Evolutionary conservation across 2,888 invertebrate species (phyloP).

Genomic region (Cosmia trapezina): DNA sequence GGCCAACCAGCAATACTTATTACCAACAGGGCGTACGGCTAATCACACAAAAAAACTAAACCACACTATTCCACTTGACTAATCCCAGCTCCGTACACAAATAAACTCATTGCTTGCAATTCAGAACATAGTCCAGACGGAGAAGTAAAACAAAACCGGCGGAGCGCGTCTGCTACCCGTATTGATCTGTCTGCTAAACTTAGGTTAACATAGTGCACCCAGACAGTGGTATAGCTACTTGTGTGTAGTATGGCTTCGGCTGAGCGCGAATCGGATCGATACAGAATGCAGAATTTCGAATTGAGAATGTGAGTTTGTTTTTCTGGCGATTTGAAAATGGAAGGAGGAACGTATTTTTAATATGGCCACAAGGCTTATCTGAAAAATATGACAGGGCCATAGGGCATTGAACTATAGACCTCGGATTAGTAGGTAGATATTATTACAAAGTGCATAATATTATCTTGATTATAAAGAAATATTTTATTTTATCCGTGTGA

Average conservation of each 20-base stretch:
- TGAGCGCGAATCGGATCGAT: conserved; percentile 40
- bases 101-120: conserved; percentile 60
- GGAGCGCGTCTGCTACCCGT: conserved; percentile 62
- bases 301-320: conserved; percentile 27
- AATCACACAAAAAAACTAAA: conserved; percentile 36
- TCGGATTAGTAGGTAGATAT: neutral
- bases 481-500: conserved; percentile 19
- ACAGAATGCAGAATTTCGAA: conserved; percentile 31
- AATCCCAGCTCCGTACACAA: conserved; percentile 52
- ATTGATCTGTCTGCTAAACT: conserved; percentile 65
- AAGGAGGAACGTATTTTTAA: neutral
- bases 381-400: neutral
- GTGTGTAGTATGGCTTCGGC: conserved; percentile 21
- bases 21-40: neutral
- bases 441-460: conserved; percentile 1
- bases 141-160: conserved; percentile 64
- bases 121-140: conserved; percentile 59
- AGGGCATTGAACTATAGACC: conserved; percentile 3
- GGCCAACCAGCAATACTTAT: neutral
- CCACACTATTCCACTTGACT: conserved; percentile 36
- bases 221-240: conserved; percentile 49
- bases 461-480: neutral
- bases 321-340: conserved; percentile 25
- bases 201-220: conserved; percentile 59
- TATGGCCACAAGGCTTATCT: neutral